Conservation (phyloP, 1,140 invertebrate genomes). For the Nylanderia fulva region DNA sequence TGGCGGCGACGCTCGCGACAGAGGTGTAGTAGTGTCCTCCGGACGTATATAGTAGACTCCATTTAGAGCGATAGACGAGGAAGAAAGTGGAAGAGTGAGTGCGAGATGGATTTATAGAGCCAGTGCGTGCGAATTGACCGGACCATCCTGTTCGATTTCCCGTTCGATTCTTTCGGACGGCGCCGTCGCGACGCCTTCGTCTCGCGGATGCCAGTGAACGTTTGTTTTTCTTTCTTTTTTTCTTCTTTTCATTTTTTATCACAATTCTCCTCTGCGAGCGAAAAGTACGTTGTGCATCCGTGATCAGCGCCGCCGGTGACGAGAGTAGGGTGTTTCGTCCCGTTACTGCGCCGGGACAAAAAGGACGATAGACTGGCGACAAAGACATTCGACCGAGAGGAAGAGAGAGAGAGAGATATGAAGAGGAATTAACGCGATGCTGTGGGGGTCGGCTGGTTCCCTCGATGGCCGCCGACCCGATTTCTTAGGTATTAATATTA, state of each 20-base stretch:
- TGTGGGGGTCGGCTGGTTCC: constrained; percentile 73
- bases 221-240: constrained; percentile 20
- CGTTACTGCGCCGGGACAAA: neutral
- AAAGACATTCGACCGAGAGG: constrained; percentile 53
- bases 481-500: constrained; percentile 77
- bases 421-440: constrained; percentile 74
- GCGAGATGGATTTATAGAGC: constrained; percentile 47
- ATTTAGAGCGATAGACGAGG: constrained; percentile 23
- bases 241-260: constrained; percentile 8
- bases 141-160: constrained; percentile 31
- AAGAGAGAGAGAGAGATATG: neutral
- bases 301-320: neutral
- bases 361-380: constrained; percentile 4
- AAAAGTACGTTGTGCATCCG: constrained; percentile 5
- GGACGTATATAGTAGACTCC: constrained; percentile 18
- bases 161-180: constrained; percentile 24
- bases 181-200: constrained; percentile 24
- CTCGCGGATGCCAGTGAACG: neutral
- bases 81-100: constrained; percentile 26
- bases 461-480: constrained; percentile 66
- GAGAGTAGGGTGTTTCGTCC: neutral
- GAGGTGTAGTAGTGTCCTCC: constrained; percentile 86
- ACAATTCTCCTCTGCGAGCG: neutral
- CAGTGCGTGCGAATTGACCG: constrained; percentile 21
- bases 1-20: constrained; percentile 87